Evolutionary conservation across 2,113 vertebrate genomes (phyloP), one percentile per base, ranked within the genome.

Genomic region (Alligator sinensis): DNA sequence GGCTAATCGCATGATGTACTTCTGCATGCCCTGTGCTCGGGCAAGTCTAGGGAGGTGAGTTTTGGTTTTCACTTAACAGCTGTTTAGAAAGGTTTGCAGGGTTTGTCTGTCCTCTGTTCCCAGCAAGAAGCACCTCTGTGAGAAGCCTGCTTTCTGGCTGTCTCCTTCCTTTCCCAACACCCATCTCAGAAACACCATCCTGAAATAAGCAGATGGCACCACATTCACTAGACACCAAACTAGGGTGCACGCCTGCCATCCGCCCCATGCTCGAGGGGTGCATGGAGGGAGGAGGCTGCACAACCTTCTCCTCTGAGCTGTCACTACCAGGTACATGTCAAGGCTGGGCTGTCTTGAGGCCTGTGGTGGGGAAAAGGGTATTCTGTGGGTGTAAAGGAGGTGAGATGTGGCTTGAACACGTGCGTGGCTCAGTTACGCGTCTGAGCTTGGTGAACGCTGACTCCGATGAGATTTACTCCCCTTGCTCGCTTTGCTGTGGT

Each of bases 11-110:
- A 0, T 4, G 28, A 12, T 28, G n/a, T 25, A 30, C 5, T 47
- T 88, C 77, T 76, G 59, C 17, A 25, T 13, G 15, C 79, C 68
- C 5, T 0, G 0, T 9, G 16, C 59, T 72, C 62, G 34, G 54
- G 57, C 59, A 83, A 61, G 60, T 30, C 18, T 19, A 58, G 68
- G 70, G 15, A 86, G 18, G 17, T 12, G 87, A 93, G 80, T 8
- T 57, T 86, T 78, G 66, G 24, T 21, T 24, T 72, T 89, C 27
- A 5, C 22, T 7, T 22, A 27, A 15, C 18, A 87, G 19, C 13
- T 27, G 5, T 38, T 78, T 61, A 70, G 38, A 58, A 57, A 78
- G 94, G 80, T 25, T 18, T 0, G 1, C 11, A 27, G 28, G n/a
- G n/a, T 18, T 70, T 70, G n/a, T 68, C 17, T 30, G 38, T 47